Conservation (phyloP, 2,888 invertebrate genomes). For the Crocallis elinguaria region DNA sequence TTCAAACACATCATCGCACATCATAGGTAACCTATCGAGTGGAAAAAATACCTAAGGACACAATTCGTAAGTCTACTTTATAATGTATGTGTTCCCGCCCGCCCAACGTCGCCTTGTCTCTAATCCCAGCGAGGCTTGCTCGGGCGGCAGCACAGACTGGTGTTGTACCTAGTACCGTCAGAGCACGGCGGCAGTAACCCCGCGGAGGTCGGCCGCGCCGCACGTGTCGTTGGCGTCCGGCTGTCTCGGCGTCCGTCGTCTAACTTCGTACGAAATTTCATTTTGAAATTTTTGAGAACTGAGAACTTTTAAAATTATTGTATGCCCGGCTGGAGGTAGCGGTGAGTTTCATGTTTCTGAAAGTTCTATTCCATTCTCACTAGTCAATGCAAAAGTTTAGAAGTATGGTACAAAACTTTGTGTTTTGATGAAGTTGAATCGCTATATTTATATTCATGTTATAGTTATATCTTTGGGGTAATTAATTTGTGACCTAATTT, state of each 20-base stretch:
- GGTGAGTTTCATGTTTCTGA: constrained; percentile 14
- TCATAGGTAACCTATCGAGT: too few relatives aligned
- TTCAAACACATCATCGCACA: too few relatives aligned
- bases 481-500: too few relatives aligned
- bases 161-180: too few relatives aligned
- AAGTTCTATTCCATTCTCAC: neutral
- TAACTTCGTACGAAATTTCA: constrained; percentile 33
- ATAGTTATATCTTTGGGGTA: too few relatives aligned
- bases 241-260: neutral
- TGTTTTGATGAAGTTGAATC: too few relatives aligned
- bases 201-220: constrained; percentile 30
- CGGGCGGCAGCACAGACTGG: neutral
- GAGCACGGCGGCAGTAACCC: constrained; percentile 41
- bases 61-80: too few relatives aligned
- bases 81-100: neutral
- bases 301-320: neutral
- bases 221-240: constrained; percentile 35
- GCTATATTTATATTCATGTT: too few relatives aligned
- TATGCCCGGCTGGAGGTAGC: neutral
- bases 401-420: too few relatives aligned
- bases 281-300: neutral
- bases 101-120: neutral
- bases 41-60: too few relatives aligned
- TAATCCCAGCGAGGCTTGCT: neutral
- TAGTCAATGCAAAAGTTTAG: too few relatives aligned